Evolutionary conservation across 2,888 invertebrate genomes (phyloP).

Genomic region (Gibbula magus): DNA sequence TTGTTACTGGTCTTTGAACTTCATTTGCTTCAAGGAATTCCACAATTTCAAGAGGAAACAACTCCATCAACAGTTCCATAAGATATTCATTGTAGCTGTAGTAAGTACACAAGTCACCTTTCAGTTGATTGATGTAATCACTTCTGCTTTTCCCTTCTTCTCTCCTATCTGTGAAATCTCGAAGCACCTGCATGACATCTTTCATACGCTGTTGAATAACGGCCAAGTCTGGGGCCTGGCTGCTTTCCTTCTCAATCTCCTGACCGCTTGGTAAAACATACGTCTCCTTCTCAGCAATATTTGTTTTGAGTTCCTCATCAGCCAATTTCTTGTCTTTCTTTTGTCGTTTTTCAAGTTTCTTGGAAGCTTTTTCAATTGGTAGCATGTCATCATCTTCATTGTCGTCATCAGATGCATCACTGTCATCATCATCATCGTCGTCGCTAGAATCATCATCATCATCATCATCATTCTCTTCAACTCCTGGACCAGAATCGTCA

Average conservation of each 20-base stretch:
- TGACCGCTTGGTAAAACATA: conserved; percentile 88
- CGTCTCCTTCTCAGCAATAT: conserved; percentile 78
- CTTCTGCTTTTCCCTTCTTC: conserved; percentile 78
- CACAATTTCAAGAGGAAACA: conserved; percentile 76
- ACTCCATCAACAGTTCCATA: conserved; percentile 85
- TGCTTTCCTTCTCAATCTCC: conserved; percentile 81
- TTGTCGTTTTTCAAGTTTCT: conserved; percentile 85
- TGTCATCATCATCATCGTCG: conserved; percentile 50
- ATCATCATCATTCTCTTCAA: conserved; percentile 47
- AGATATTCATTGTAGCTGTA: conserved; percentile 98
- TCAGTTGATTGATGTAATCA: conserved; percentile 88
- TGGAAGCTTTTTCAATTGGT: conserved; percentile 90
- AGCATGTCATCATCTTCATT: conserved; percentile 73
- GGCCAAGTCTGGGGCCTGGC: conserved; percentile 79
- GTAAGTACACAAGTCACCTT: conserved; percentile 90
- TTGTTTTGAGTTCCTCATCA: conserved; percentile 88
- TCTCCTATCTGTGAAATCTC: conserved; percentile 82
- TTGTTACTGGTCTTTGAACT: conserved; percentile 93
- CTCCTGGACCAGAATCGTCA: conserved; percentile 62
- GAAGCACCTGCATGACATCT: conserved; percentile 85
- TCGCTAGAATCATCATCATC: conserved; percentile 78
- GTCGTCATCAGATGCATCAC: conserved; percentile 27
- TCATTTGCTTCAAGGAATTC: conserved; percentile 98
- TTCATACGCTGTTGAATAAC: conserved; percentile 92
- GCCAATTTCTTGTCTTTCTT: conserved; percentile 83